A percentile compares a stretch with the other conserved stretches of the same genome.
These are phyloP conservation scores for Tyrophagus putrescentiae DNA, from an alignment of 1,140 invertebrate genomes.

Conservation along the genomic window DNA sequence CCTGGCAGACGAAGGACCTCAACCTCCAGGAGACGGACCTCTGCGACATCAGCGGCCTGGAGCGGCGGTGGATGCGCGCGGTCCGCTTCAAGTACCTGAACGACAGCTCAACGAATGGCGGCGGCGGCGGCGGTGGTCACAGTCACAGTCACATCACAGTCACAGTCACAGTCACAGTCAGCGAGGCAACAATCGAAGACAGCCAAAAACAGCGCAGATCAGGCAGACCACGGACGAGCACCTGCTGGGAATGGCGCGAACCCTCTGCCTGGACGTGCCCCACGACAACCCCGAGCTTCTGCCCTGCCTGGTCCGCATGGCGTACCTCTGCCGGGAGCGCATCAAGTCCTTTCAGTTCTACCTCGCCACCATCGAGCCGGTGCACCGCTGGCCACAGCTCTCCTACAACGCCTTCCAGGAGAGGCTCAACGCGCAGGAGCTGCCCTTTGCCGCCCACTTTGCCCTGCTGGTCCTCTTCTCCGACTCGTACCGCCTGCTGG, in stretches of 20 bases:
- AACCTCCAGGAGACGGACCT: not conserved
- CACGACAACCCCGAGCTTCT: not conserved
- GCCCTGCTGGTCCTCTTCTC: constrained; percentile 1
- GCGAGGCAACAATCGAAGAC: no score
- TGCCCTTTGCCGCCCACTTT: not conserved
- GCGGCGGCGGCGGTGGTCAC: no score
- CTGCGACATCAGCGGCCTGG: not conserved
- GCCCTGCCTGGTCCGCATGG: not conserved
- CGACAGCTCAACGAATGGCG: no score
- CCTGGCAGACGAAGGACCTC: not conserved
- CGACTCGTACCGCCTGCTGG: not conserved
- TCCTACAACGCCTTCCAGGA: not conserved
- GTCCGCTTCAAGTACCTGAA: not conserved
- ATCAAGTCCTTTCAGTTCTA: constrained; percentile 1
- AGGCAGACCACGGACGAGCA: not conserved
- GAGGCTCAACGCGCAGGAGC: not conserved
- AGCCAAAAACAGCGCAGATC: not conserved
- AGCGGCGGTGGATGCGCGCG: not conserved
- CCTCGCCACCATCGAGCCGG: not conserved
- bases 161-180: no score
- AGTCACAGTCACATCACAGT: no score
- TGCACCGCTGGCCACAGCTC: not conserved
- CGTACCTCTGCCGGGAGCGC: not conserved
- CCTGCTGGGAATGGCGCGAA: not conserved
- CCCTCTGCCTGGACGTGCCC: not conserved